Conservation (phyloP, 2,888 invertebrate species). For the Malachius bipustulatus region DNA sequence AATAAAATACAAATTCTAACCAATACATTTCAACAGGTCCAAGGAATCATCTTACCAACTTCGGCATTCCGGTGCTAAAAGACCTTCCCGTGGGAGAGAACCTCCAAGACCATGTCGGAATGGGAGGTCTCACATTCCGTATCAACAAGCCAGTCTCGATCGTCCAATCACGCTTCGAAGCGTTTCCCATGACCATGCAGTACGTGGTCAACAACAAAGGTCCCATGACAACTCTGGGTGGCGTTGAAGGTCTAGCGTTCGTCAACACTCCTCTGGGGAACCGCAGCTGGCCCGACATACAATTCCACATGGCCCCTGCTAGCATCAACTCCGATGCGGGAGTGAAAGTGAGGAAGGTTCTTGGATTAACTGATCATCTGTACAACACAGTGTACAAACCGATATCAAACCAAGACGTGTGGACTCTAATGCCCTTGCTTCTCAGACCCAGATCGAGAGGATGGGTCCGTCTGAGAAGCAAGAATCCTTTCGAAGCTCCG, state of each 20-base stretch:
- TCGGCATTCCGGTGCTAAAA: constrained; percentile 61
- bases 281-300: constrained; percentile 74
- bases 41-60: constrained; percentile 50
- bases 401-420: constrained; percentile 65
- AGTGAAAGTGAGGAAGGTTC: constrained; percentile 59
- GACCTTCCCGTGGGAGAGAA: constrained; percentile 72
- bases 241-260: constrained; percentile 79
- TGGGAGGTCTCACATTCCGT: constrained; percentile 64
- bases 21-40: too few relatives aligned
- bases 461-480: constrained; percentile 59
- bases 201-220: constrained; percentile 68
- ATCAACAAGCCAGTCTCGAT: constrained; percentile 77
- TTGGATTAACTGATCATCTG: constrained; percentile 67
- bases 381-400: constrained; percentile 71
- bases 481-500: constrained; percentile 79
- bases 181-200: constrained; percentile 67
- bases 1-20: constrained; percentile 2
- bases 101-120: constrained; percentile 79
- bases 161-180: constrained; percentile 58
- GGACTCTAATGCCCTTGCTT: constrained; percentile 79
- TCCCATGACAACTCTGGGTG: constrained; percentile 78
- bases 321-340: constrained; percentile 68
- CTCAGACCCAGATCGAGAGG: constrained; percentile 70
- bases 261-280: constrained; percentile 78
- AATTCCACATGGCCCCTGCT: constrained; percentile 88